Conservation (phyloP, 2,113 vertebrate genomes). For the Ploceus nigricollis region DNA sequence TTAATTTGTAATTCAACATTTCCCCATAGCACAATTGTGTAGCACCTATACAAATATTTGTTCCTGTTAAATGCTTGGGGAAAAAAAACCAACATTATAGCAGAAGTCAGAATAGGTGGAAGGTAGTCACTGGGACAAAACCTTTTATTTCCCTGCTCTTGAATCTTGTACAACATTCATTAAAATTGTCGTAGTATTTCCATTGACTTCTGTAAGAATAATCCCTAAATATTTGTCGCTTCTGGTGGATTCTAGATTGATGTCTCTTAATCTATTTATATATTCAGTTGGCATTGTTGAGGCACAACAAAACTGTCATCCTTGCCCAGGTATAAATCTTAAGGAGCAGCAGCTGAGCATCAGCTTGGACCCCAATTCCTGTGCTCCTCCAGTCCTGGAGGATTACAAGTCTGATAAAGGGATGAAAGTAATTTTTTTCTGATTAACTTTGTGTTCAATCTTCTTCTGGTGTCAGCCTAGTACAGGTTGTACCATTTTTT, state of each 20-base stretch:
- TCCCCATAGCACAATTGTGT: slow-evolving; percentile 54
- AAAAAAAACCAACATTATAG: neutral
- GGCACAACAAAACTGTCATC: neutral
- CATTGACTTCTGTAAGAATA: neutral
- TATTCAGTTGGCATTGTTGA: neutral
- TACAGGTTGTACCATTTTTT: neutral
- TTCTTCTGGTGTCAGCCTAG: neutral
- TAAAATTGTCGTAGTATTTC: neutral
- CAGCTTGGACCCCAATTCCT: neutral
- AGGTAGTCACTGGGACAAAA: neutral
- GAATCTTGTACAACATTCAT: neutral
- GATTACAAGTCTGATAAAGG: neutral
- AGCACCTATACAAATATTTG: slow-evolving; percentile 73
- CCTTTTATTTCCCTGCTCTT: neutral
- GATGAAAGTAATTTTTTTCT: neutral
- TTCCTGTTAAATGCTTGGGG: slow-evolving; percentile 34
- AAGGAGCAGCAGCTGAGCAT: neutral
- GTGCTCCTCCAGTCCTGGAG: neutral
- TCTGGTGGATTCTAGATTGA: neutral
- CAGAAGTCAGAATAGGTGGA: neutral
- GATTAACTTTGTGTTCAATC: neutral
- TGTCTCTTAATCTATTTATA: neutral
- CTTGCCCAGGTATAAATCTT: neutral
- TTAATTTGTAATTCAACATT: slow-evolving; percentile 69
- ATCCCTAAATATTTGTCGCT: neutral